A percentile compares a stretch with the other conserved stretches of the same genome.
Conservation (phyloP, 2,113 vertebrate species). For the Hypanus sabinus region DNA sequence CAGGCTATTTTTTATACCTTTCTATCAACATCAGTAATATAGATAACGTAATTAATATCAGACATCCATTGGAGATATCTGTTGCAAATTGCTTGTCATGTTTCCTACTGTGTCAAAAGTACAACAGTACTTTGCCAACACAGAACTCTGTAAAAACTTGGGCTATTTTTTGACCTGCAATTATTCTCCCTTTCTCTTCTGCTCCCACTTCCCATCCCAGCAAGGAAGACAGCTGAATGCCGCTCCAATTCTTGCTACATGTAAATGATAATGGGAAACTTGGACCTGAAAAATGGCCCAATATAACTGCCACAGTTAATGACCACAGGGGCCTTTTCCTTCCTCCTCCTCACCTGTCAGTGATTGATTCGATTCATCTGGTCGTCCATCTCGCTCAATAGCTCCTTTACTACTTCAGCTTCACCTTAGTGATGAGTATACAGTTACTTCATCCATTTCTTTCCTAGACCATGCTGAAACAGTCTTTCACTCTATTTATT, state of each 20-base stretch:
- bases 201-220: background rate
- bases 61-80: too few species aligned
- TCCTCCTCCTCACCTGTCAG: background rate
- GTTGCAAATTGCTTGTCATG: too few species aligned
- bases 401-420: background rate
- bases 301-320: background rate
- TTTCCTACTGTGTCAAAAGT: too few species aligned
- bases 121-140: too few species aligned
- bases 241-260: background rate
- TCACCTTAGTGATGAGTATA: background rate
- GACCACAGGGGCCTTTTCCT: background rate
- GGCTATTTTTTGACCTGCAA: background rate
- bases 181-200: background rate
- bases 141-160: background rate
- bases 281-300: background rate
- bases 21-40: background rate
- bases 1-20: background rate
- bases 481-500: background rate
- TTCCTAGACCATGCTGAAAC: background rate
- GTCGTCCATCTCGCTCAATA: background rate
- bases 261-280: background rate
- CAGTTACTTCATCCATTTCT: background rate
- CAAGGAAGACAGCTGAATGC: background rate
- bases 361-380: background rate
- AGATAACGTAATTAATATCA: background rate